A percentile compares a stretch with the other conserved stretches of the same genome.
phyloP scores from a whole-genome alignment of 2,113 vertebrate genomes.

The Phoxinus phoxinus region DNA sequence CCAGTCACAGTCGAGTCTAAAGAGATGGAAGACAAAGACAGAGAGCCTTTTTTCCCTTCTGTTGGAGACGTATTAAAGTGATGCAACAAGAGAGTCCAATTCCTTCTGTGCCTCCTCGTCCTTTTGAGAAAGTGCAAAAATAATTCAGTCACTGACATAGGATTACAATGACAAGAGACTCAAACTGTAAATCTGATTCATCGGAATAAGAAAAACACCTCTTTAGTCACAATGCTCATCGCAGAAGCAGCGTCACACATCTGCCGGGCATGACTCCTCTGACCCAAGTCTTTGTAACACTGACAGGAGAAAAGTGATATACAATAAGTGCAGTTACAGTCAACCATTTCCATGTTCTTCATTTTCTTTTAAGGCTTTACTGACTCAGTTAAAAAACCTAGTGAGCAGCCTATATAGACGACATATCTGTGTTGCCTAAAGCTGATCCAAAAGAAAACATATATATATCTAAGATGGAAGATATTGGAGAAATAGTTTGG shows the following conservation, averaged over 20 bases:
- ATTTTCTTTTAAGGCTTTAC: neutral
- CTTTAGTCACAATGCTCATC: constrained; percentile 80
- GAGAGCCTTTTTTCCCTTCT: constrained; percentile 6
- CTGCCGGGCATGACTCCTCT: constrained; percentile 77
- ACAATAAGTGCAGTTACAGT: neutral
- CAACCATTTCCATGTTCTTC: neutral
- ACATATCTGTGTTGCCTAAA: neutral
- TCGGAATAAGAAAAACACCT: constrained; percentile 76
- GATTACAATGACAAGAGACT: neutral
- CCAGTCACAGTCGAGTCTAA: constrained; percentile 10
- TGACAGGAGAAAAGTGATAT: constrained; percentile 61
- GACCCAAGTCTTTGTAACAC: constrained; percentile 89
- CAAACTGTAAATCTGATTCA: neutral
- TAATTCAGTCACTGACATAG: neutral
- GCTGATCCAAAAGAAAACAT: neutral
- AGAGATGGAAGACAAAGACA: neutral
- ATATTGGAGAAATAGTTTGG: neutral
- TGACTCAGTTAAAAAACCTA: constrained; percentile 2
- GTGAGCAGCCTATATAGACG: neutral
- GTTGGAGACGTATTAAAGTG: constrained; percentile 43
- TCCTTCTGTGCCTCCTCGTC: constrained; percentile 88
- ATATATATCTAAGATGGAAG: neutral
- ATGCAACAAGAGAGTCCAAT: constrained; percentile 78
- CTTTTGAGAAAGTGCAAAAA: constrained; percentile 70
- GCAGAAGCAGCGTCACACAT: constrained; percentile 84